Percentiles rank a stretch among this genome's conserved stretches.
Evolutionary conservation across 2,113 vertebrate genomes (phyloP).

Genomic region (Paracyprichromis sp.): DNA sequence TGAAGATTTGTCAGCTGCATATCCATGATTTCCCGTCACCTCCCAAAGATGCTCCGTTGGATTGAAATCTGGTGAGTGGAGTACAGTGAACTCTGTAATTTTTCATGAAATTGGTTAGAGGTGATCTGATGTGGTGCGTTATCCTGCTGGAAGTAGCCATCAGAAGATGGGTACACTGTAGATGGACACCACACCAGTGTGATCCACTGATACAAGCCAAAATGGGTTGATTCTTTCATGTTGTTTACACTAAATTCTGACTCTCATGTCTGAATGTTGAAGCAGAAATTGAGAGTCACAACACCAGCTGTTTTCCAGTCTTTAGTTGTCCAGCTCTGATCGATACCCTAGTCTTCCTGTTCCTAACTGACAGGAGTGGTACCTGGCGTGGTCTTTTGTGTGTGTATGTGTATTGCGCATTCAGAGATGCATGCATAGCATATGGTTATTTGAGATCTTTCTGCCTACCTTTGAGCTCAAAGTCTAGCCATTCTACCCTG

Average conservation of each 20-base stretch:
- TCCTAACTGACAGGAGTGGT: neutral
- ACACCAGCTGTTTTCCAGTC: neutral
- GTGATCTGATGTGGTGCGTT: neutral
- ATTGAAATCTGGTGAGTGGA: neutral
- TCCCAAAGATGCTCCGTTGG: neutral
- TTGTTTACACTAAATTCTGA: neutral
- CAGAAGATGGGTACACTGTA: neutral
- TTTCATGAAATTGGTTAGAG: rapidly evolving
- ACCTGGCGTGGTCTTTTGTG: neutral
- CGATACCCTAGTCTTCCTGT: rapidly evolving
- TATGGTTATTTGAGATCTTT: neutral
- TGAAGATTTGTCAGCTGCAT: neutral
- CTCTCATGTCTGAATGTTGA: neutral
- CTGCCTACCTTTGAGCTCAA: neutral
- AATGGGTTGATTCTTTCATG: neutral
- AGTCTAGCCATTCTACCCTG: neutral
- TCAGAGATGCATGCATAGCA: neutral
- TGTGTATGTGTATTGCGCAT: neutral
- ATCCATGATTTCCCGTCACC: neutral
- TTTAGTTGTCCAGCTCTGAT: neutral
- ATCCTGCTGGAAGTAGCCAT: neutral
- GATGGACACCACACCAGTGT: neutral
- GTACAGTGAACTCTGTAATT: neutral
- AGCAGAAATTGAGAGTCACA: neutral
- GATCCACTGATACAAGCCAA: neutral